Conservation (phyloP, 2,888 invertebrate species). For the Schrankia costaestrigalis region DNA sequence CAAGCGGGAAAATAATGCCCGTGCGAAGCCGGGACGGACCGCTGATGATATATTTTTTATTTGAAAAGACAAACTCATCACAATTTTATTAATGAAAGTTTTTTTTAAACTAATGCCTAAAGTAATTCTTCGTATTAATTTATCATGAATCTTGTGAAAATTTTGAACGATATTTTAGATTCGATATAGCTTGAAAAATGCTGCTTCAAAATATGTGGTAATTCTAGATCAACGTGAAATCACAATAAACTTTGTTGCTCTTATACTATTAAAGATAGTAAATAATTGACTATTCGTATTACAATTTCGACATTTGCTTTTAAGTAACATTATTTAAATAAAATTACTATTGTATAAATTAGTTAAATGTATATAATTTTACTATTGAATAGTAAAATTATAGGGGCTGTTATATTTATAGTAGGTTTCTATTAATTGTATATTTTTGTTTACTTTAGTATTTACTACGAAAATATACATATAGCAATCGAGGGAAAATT, state of each 20-base stretch:
- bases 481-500: background rate
- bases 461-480: conserved; percentile 33
- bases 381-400: conserved; percentile 76
- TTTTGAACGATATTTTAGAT: too few relatives aligned
- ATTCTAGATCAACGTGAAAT: too few relatives aligned
- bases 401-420: conserved; percentile 78
- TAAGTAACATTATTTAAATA: conserved; percentile 61
- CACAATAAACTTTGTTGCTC: conserved; percentile 25
- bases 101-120: too few relatives aligned
- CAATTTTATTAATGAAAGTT: too few relatives aligned
- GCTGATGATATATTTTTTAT: too few relatives aligned
- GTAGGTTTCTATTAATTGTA: conserved; percentile 62
- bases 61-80: too few relatives aligned
- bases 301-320: conserved; percentile 69
- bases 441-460: conserved; percentile 63
- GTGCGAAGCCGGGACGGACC: too few relatives aligned
- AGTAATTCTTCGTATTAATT: too few relatives aligned
- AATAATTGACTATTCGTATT: conserved; percentile 37
- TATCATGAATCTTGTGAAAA: too few relatives aligned
- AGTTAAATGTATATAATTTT: conserved; percentile 61
- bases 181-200: too few relatives aligned
- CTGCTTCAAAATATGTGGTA: too few relatives aligned
- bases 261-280: conserved; percentile 22
- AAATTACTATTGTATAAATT: conserved; percentile 54
- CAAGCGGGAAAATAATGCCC: too few relatives aligned